Conservation (phyloP, 2,888 invertebrate genomes). For the Sarcophaga subvicina region DNA sequence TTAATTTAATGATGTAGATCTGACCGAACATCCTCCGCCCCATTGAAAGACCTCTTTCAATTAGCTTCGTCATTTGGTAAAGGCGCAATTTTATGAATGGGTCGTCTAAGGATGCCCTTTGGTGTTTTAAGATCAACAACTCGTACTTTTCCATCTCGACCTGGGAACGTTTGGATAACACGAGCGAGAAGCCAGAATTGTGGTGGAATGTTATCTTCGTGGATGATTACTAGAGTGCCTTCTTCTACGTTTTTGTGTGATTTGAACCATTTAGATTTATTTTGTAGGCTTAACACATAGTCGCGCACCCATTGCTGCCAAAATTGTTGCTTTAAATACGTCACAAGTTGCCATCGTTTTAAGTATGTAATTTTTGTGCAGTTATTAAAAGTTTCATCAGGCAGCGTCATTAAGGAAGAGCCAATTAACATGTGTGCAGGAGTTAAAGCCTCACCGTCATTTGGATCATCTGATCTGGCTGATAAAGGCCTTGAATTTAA, state of each 20-base stretch:
- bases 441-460: background rate
- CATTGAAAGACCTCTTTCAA: constrained; percentile 39
- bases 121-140: constrained; percentile 19
- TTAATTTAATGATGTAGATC: background rate
- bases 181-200: constrained; percentile 24
- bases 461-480: background rate
- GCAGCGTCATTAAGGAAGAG: no score
- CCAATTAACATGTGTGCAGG: no score
- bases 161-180: background rate
- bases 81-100: constrained; percentile 44
- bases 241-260: constrained; percentile 14
- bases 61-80: constrained; percentile 24
- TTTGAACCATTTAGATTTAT: constrained; percentile 50
- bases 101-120: constrained; percentile 29
- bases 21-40: constrained; percentile 28
- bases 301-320: constrained; percentile 58
- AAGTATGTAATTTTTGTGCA: background rate
- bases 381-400: background rate
- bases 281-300: constrained; percentile 46
- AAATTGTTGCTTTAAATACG: constrained; percentile 61
- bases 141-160: constrained; percentile 11
- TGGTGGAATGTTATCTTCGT: constrained; percentile 31
- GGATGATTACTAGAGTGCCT: background rate
- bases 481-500: no score
- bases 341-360: constrained; percentile 56